Conservation (phyloP, 2,888 invertebrate species). For the Ophion ellenae region DNA sequence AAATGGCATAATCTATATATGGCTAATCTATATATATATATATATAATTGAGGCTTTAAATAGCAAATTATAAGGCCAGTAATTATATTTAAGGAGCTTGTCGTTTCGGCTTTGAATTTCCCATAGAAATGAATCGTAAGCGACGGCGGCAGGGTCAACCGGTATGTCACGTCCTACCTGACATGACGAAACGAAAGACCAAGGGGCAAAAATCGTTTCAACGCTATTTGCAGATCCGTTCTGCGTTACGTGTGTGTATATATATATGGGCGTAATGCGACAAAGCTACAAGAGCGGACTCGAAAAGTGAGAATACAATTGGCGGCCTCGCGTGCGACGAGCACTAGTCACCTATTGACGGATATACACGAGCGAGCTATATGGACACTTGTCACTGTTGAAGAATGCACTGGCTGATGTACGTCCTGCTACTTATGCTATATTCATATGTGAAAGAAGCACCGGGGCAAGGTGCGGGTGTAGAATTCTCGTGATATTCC, state of each 20-base stretch:
- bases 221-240: constrained; percentile 40
- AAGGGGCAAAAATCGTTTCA: constrained; percentile 19
- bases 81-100: too few relatives aligned
- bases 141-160: constrained; percentile 23
- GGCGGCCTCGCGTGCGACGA: constrained; percentile 53
- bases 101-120: not conserved
- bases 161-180: constrained; percentile 18
- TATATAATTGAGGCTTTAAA: too few relatives aligned
- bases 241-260: constrained; percentile 5
- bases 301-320: constrained; percentile 43
- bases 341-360: constrained; percentile 11
- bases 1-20: too few relatives aligned
- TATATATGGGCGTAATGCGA: constrained; percentile 35
- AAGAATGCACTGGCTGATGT: constrained; percentile 53
- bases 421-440: constrained; percentile 16
- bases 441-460: constrained; percentile 5
- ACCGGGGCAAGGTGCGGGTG: constrained; percentile 15
- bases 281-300: constrained; percentile 39
- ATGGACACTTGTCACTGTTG: constrained; percentile 43
- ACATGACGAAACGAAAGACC: constrained; percentile 10
- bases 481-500: constrained; percentile 9
- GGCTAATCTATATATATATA: too few relatives aligned
- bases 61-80: not conserved
- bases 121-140: not conserved
- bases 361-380: not conserved